Evolutionary conservation across 1,140 invertebrate genomes (phyloP).

Genomic region (Penaeus vannamei): DNA sequence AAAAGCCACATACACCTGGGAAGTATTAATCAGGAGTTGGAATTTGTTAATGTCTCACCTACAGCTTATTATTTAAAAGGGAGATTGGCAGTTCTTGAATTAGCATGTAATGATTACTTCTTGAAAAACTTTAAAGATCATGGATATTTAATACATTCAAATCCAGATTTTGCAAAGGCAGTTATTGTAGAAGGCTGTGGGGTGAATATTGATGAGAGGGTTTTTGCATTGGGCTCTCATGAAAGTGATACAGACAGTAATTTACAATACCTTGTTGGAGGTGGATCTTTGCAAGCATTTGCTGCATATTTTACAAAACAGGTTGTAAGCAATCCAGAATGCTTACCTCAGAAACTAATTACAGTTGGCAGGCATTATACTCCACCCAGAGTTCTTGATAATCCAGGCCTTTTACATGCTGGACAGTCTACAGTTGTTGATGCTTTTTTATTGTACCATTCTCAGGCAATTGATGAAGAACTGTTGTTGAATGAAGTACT

Average conservation of each 20-base stretch:
- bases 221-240: conserved; percentile 8
- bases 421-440: conserved; percentile 47
- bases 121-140: conserved; percentile 7
- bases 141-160: conserved; percentile 30
- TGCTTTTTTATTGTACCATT: conserved; percentile 38
- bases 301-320: conserved; percentile 53
- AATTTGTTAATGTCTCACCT: conserved; percentile 44
- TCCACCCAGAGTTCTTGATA: not conserved
- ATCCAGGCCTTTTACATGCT: conserved; percentile 19
- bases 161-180: conserved; percentile 58
- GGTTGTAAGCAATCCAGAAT: conserved; percentile 37
- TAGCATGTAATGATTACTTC: conserved; percentile 51
- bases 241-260: conserved; percentile 17
- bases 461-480: conserved; percentile 29
- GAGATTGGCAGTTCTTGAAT: conserved; percentile 44
- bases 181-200: conserved; percentile 54
- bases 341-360: conserved; percentile 40
- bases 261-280: conserved; percentile 45
- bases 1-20: conserved; percentile 40
- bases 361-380: conserved; percentile 43
- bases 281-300: conserved; percentile 55
- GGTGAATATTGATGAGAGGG: conserved; percentile 20
- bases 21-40: conserved; percentile 16
- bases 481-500: conserved; percentile 41
- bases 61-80: conserved; percentile 53